A percentile compares a stretch with the other conserved stretches of the same genome.
These are phyloP conservation scores for Sitodiplosis mosellana DNA, from an alignment of 1,140 invertebrate genomes.

Conservation along the genomic window DNA sequence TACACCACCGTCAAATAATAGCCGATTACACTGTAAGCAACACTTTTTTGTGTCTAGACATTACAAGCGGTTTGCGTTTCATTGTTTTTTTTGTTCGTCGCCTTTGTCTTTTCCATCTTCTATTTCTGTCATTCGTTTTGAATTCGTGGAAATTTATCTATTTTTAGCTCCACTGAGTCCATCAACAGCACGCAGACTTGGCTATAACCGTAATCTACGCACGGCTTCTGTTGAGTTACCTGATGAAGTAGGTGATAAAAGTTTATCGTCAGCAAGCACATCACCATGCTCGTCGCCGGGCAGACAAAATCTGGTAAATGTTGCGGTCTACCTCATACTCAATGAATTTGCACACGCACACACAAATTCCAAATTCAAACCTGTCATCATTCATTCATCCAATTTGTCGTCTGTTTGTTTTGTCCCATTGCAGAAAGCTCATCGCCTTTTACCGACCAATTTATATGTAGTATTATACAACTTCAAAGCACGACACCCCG, in stretches of 20 bases:
- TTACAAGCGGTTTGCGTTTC: too few relatives aligned
- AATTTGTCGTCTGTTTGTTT: too few relatives aligned
- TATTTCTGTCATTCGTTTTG: neutral
- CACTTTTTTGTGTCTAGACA: slow-evolving; percentile 11
- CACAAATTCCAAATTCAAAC: neutral
- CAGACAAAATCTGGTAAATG: slow-evolving; percentile 30
- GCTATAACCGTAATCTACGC: slow-evolving; percentile 56
- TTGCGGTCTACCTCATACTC: neutral
- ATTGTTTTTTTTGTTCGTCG: too few relatives aligned
- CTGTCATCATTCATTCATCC: neutral
- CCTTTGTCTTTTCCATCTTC: too few relatives aligned
- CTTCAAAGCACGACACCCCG: slow-evolving; percentile 80
- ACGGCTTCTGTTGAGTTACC: slow-evolving; percentile 85
- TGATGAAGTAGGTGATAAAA: slow-evolving; percentile 72
- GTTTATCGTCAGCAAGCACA: slow-evolving; percentile 73
- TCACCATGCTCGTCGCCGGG: slow-evolving; percentile 80
- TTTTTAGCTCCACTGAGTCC: slow-evolving; percentile 74
- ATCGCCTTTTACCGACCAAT: slow-evolving; percentile 72
- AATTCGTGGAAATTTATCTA: slow-evolving; percentile 2
- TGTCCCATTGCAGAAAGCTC: slow-evolving; percentile 47
- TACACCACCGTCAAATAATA: slow-evolving; percentile 27
- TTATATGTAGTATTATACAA: slow-evolving; percentile 90
- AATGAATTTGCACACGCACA: neutral
- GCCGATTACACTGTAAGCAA: slow-evolving; percentile 28
- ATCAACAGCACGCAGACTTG: slow-evolving; percentile 46